Percentiles rank a stretch among this genome's conserved stretches.
phyloP scores from a whole-genome alignment of 2,113 vertebrate genomes.

The Arothron firmamentum region DNA sequence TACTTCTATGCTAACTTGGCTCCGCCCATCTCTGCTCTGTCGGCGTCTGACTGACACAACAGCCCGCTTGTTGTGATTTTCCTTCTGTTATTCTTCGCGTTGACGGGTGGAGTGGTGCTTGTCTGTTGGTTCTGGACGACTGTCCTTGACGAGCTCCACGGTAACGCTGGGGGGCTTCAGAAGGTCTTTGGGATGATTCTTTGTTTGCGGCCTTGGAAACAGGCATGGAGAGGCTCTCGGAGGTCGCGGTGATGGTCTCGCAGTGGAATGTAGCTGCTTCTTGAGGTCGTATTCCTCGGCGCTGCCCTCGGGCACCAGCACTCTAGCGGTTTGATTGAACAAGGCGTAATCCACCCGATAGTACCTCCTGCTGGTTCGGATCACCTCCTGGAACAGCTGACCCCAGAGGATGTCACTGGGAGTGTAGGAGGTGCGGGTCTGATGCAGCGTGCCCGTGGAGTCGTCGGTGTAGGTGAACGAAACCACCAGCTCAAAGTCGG shows the following conservation, averaged over 20 bases:
- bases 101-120: neutral
- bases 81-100: too few species aligned
- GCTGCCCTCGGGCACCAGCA: constrained; percentile 82
- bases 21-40: too few species aligned
- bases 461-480: constrained; percentile 92
- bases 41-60: too few species aligned
- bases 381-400: constrained; percentile 86
- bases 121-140: neutral
- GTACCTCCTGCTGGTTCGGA: constrained; percentile 79
- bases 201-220: neutral
- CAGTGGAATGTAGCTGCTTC: constrained; percentile 53
- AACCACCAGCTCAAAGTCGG: constrained; percentile 91
- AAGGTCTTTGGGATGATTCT: neutral
- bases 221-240: constrained; percentile 9
- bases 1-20: too few species aligned
- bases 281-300: constrained; percentile 81
- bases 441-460: constrained; percentile 89
- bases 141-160: constrained; percentile 46
- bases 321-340: constrained; percentile 88
- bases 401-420: constrained; percentile 92
- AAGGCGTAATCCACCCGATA: constrained; percentile 88
- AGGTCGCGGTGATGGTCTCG: constrained; percentile 1
- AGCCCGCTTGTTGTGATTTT: too few species aligned
- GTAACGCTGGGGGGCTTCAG: constrained; percentile 36
- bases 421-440: constrained; percentile 88